A percentile compares a stretch with the other conserved stretches of the same genome.
phyloP scores from a whole-genome alignment of 2,888 invertebrate species.

The Stenurella melanura region DNA sequence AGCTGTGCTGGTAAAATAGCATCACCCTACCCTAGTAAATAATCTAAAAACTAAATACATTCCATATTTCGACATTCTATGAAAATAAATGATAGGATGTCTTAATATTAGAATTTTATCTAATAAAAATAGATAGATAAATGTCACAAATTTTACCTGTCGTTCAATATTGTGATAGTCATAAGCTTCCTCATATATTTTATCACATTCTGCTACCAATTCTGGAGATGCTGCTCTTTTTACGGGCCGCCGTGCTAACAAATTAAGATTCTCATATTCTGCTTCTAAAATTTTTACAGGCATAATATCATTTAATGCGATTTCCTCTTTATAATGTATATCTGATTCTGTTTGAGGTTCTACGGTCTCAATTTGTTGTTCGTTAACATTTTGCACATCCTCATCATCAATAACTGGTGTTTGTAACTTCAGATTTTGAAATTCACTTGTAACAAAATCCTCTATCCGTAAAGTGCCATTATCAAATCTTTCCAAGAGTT shows the following conservation, averaged over 20 bases:
- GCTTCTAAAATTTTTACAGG: conserved; percentile 48
- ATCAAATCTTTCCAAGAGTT: conserved; percentile 65
- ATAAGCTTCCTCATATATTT: conserved; percentile 56
- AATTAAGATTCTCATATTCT: conserved; percentile 63
- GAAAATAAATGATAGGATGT: no score
- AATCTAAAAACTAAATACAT: no score
- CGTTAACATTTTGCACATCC: background rate
- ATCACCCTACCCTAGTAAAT: no score
- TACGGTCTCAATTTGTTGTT: conserved; percentile 37
- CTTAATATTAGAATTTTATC: background rate
- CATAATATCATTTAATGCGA: conserved; percentile 26
- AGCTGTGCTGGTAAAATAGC: no score
- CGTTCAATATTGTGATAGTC: conserved; percentile 63
- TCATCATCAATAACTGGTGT: conserved; percentile 17
- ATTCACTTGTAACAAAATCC: conserved; percentile 51
- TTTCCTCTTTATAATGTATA: conserved; percentile 33
- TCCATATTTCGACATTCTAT: no score
- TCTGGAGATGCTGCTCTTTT: conserved; percentile 56
- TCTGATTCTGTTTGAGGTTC: background rate
- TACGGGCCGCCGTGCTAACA: conserved; percentile 62
- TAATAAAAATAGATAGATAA: background rate
- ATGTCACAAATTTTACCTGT: conserved; percentile 51
- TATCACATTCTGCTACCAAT: conserved; percentile 54
- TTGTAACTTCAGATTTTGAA: conserved; percentile 40
- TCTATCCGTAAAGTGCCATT: conserved; percentile 65